Percentiles rank a stretch among this genome's conserved stretches.
Conservation (phyloP, 2,888 invertebrate species). For the Sinhomidia bicolor region DNA sequence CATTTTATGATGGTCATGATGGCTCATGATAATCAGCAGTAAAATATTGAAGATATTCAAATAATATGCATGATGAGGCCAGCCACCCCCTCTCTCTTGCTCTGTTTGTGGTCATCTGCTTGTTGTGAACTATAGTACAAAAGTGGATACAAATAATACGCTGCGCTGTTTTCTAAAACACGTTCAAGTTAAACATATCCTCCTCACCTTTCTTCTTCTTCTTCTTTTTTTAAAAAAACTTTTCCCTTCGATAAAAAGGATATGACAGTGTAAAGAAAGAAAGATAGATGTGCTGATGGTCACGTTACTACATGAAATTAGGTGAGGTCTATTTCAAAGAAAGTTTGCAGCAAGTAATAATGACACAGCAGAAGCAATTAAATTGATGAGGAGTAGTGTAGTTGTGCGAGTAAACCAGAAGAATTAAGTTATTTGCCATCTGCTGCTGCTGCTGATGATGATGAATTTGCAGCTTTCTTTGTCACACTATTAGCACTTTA, state of each 20-base stretch:
- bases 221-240: not conserved
- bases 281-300: not conserved
- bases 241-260: not conserved
- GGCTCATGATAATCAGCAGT: not conserved
- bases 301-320: not conserved
- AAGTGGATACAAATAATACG: no score
- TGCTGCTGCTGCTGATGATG: not conserved
- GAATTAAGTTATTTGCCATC: not conserved
- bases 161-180: no score
- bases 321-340: not conserved
- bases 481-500: not conserved
- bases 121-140: not conserved
- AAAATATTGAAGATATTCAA: not conserved
- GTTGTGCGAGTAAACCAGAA: not conserved
- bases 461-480: constrained; percentile 5
- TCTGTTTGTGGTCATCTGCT: constrained; percentile 13
- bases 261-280: not conserved
- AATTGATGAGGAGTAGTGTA: not conserved
- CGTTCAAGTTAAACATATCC: no score
- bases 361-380: constrained; percentile 24
- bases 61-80: not conserved
- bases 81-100: not conserved
- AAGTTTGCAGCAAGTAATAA: not conserved
- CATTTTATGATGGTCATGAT: not conserved
- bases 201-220: not conserved